A percentile compares a stretch with the other conserved stretches of the same genome.
phyloP scores from a whole-genome alignment of 2,113 vertebrate species.

The Mesembrinibis cayennensis region DNA sequence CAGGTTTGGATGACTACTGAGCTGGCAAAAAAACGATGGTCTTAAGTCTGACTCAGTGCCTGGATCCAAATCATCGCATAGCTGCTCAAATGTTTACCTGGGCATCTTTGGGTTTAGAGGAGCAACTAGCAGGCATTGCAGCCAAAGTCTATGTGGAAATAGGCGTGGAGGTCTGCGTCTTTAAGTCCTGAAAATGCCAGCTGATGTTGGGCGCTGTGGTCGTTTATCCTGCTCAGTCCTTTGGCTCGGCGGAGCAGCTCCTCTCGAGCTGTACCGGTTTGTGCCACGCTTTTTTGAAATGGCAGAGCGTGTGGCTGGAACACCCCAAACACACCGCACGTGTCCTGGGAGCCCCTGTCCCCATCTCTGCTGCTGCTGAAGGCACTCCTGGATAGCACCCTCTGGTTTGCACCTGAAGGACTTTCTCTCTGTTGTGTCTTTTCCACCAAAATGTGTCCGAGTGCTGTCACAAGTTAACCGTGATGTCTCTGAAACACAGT shows the following conservation, averaged over 20 bases:
- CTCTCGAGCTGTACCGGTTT: background rate
- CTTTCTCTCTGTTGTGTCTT: background rate
- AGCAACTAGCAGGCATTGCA: background rate
- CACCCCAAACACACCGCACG: rapidly evolving
- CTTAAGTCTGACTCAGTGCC: background rate
- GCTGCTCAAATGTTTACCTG: background rate
- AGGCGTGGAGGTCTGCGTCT: background rate
- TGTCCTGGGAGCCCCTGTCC: background rate
- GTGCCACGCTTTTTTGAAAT: background rate
- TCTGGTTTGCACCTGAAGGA: background rate
- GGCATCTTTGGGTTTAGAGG: background rate
- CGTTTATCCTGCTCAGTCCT: background rate
- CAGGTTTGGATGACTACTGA: background rate
- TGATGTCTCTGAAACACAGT: background rate
- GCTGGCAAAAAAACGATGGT: background rate
- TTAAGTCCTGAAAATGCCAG: background rate
- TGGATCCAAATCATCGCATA: background rate
- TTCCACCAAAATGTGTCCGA: background rate
- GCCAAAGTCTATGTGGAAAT: background rate
- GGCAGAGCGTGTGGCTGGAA: rapidly evolving
- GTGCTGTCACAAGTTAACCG: background rate
- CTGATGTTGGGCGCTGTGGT: background rate
- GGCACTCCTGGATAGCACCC: background rate
- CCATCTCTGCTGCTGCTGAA: background rate
- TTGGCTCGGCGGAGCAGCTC: rapidly evolving